These are phyloP conservation scores for Xenopus borealis DNA, from an alignment of 2,113 vertebrate genomes.

Conservation along the genomic window DNA sequence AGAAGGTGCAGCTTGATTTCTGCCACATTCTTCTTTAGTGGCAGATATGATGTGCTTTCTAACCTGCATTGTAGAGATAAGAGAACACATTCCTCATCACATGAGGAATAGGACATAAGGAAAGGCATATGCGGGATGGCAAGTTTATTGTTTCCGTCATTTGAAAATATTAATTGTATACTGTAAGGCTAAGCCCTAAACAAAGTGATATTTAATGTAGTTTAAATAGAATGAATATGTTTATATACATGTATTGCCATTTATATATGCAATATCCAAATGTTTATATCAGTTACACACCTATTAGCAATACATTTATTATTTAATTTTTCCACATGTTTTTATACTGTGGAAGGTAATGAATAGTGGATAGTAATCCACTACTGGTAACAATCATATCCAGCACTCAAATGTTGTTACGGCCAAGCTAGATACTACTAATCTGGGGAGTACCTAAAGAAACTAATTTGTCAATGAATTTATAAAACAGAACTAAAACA, in stretches of 20 bases:
- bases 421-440: too few relatives aligned
- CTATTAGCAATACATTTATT: too few relatives aligned
- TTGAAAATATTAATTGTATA: conserved; percentile 10
- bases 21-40: conserved; percentile 19
- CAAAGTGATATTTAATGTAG: neutral
- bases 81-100: conserved; percentile 13
- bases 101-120: conserved; percentile 1
- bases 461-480: too few relatives aligned
- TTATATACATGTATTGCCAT: neutral
- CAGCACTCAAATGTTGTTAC: too few relatives aligned
- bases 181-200: neutral
- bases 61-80: conserved; percentile 36
- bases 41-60: conserved; percentile 39
- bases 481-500: too few relatives aligned
- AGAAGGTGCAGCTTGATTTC: conserved; percentile 27
- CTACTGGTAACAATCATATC: too few relatives aligned
- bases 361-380: too few relatives aligned
- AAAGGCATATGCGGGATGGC: conserved; percentile 18
- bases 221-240: neutral
- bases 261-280: too few relatives aligned
- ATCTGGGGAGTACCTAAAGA: too few relatives aligned
- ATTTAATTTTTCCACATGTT: too few relatives aligned
- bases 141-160: neutral
- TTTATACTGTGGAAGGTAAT: too few relatives aligned
- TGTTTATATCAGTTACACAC: too few relatives aligned